Evolutionary conservation across 2,888 invertebrate genomes (phyloP), one percentile per base, ranked within the genome.

Genomic region (Microplitis manilae): DNA sequence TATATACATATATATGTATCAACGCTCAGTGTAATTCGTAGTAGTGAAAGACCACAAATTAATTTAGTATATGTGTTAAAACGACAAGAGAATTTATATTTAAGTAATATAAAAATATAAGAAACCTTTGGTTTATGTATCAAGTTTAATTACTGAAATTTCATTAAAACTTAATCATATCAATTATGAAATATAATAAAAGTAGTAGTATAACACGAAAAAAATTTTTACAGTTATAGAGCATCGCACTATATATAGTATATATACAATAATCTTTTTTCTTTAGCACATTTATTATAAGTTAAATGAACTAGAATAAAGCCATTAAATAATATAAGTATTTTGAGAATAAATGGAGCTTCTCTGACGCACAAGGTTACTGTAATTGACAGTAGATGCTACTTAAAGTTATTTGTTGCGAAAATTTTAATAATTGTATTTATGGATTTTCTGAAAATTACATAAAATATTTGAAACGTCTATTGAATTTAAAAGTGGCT

Each of bases 21-120:
- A 62, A 15, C 62, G 15, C 62, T 62, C n/a, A 62, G 15, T 62
- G 15, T 62, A 62, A 62, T 62, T 62, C 6, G 20, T 6, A 62
- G 15, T 62, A 62, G 62, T 15, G 9, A 62, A 62, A 62, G 2
- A 2, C 17, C 15, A 6, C 8, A 62, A 62, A 62, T 62, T 15
- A 62, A 62, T 62, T 62, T 62, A 62, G 62, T 20, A 62, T 20
- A 62, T 20, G 62, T 20, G 62, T 15, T 62, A 4, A 62, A 62
- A 62, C 9, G 20, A 62, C 20, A n/a, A 20, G 15, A 15, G 5
- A 20, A 62, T 62, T 20, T 15, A 15, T 15, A 62, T 15, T 20
- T 8, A 50, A 50, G 50, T 50, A 50, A 50, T 62, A 62, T 2
- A 62, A 15, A 62, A 62, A 62, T n/a, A 20, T 15, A 15, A n/a